Conservation (phyloP, 2,113 vertebrate genomes). For the human (Homo sapiens) region GRCh38 chr18:36445501-36446000, state of each 20-base stretch:
- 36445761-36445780: not conserved
- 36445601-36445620: not conserved
- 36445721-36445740: not conserved
- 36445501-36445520: not conserved
- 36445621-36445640: not conserved
- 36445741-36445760: not conserved
- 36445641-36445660: constrained; percentile 48
- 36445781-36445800: not conserved
- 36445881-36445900: not conserved
- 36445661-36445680: constrained; percentile 50
- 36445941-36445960: not conserved
- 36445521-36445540: constrained; percentile 25
- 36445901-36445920: not conserved
- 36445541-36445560: not conserved
- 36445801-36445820: not conserved
- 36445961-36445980: not conserved
- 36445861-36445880: not conserved
- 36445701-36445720: not conserved
- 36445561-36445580: not conserved
- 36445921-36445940: not conserved
- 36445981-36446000: not conserved
- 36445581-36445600: constrained; percentile 38
- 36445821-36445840: not conserved
- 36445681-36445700: not conserved
- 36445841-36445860: not conserved